Percentiles rank a stretch among this genome's conserved stretches.
These are phyloP conservation scores for Diceros bicornis DNA, from an alignment of 2,797 vertebrate species.

Conservation along the genomic window DNA sequence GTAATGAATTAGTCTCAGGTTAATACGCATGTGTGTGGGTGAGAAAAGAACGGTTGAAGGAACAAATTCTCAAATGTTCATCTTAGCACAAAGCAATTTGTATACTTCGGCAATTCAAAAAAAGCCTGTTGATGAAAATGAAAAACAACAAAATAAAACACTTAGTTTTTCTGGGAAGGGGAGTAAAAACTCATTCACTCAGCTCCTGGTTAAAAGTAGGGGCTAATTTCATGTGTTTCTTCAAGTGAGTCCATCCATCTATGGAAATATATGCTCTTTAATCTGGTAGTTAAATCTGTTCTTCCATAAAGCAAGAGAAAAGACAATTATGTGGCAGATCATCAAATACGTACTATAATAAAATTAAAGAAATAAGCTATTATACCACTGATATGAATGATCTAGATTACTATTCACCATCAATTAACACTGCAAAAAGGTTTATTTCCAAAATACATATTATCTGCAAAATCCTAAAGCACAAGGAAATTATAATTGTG, in stretches of 20 bases:
- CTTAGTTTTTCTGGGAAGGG: not conserved
- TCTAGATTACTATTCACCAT: constrained; percentile 4
- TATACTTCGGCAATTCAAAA: not conserved
- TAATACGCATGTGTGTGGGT: not conserved
- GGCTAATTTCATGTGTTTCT: constrained; percentile 27
- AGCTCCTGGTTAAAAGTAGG: not conserved
- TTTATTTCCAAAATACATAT: constrained; percentile 72
- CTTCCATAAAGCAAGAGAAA: constrained; percentile 32
- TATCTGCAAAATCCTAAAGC: constrained; percentile 80
- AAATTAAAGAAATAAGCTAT: constrained; percentile 1
- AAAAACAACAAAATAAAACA: constrained; percentile 40
- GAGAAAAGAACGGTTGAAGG: not conserved
- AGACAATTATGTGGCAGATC: constrained; percentile 22
- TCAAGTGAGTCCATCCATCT: not conserved
- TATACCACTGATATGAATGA: not conserved
- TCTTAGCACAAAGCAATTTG: constrained; percentile 16
- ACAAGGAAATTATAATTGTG: constrained; percentile 74
- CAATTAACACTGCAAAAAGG: constrained; percentile 47
- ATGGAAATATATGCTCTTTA: not conserved
- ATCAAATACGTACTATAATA: not conserved
- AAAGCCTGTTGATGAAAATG: constrained; percentile 34
- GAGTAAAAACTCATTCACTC: constrained; percentile 32
- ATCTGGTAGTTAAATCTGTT: constrained; percentile 1
- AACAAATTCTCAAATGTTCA: constrained; percentile 27
- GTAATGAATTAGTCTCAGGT: constrained; percentile 15